These are phyloP conservation scores for Elymnias hypermnestra DNA, from an alignment of 1,140 invertebrate species.

Conservation along the genomic window DNA sequence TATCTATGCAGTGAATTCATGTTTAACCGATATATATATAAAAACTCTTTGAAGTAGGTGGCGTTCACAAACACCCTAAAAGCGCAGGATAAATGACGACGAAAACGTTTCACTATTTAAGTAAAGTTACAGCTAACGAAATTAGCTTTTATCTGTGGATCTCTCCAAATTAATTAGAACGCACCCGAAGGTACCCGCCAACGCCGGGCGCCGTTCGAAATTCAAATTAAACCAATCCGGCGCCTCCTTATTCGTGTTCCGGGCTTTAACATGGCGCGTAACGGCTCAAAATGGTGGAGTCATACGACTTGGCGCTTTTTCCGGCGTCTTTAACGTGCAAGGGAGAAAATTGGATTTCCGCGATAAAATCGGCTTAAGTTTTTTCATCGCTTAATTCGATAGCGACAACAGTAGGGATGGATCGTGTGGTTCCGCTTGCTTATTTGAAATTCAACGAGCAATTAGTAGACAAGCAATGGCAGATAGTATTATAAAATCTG, in stretches of 20 bases:
- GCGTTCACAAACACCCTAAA: constrained; percentile 16
- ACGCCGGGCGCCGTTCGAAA: constrained; percentile 40
- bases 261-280: constrained; percentile 52
- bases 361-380: constrained; percentile 48
- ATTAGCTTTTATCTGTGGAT: constrained; percentile 34
- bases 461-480: constrained; percentile 35
- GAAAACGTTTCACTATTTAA: constrained; percentile 21
- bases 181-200: constrained; percentile 16
- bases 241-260: constrained; percentile 73
- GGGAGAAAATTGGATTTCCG: constrained; percentile 74
- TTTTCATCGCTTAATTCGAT: constrained; percentile 53
- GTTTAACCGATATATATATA: constrained; percentile 5
- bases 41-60: constrained; percentile 10
- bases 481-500: constrained; percentile 12
- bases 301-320: constrained; percentile 73
- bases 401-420: constrained; percentile 26
- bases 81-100: constrained; percentile 49
- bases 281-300: constrained; percentile 68
- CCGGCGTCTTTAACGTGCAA: constrained; percentile 52
- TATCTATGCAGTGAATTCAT: too few species aligned
- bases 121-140: constrained; percentile 28
- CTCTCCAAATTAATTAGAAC: constrained; percentile 36
- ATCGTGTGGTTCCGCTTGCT: constrained; percentile 46
- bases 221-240: constrained; percentile 74
- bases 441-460: constrained; percentile 65